A percentile compares a stretch with the other conserved stretches of the same genome.
Evolutionary conservation across 64 coral and sea anemone genomes (phyloP).

Genomic region (Catalaphyllia jardinei): DNA sequence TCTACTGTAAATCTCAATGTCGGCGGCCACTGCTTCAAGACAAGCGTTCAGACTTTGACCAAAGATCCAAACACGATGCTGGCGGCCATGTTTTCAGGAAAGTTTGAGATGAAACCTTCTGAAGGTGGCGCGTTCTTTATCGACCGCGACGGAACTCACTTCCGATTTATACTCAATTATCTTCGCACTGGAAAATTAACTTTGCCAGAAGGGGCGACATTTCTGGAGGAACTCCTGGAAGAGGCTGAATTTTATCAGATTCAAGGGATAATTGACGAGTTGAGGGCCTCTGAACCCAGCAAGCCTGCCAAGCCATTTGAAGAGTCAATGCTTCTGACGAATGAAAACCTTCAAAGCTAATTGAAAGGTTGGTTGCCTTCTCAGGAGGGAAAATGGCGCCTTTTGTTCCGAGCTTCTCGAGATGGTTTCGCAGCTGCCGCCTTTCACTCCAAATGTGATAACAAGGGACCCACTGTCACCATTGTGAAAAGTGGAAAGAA

Average conservation of each 20-base stretch:
- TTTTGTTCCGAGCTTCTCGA: slow-evolving; percentile 6
- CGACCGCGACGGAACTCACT: slow-evolving; percentile 5
- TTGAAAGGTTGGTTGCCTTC: background rate
- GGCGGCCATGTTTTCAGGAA: background rate
- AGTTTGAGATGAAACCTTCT: background rate
- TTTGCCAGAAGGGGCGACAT: background rate
- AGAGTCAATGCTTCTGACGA: background rate
- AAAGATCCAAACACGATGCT: slow-evolving; percentile 25
- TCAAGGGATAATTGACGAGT: background rate
- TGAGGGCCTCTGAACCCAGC: background rate
- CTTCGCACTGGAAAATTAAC: background rate
- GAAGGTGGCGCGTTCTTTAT: slow-evolving; percentile 18
- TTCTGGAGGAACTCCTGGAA: background rate
- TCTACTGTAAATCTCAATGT: slow-evolving; percentile 46
- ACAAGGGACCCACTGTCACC: slow-evolving; percentile 3
- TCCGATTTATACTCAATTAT: slow-evolving; percentile 9
- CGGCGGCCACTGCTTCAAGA: slow-evolving; percentile 38
- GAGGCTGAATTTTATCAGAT: slow-evolving; percentile 3
- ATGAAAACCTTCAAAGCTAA: background rate
- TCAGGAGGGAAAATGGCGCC: background rate
- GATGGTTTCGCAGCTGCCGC: background rate
- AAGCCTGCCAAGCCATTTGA: background rate
- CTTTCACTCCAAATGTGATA: background rate
- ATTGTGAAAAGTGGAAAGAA: background rate
- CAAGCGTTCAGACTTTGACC: slow-evolving; percentile 28